These are phyloP conservation scores for Horisme vitalbata DNA, from an alignment of 2,888 invertebrate genomes.

Conservation along the genomic window DNA sequence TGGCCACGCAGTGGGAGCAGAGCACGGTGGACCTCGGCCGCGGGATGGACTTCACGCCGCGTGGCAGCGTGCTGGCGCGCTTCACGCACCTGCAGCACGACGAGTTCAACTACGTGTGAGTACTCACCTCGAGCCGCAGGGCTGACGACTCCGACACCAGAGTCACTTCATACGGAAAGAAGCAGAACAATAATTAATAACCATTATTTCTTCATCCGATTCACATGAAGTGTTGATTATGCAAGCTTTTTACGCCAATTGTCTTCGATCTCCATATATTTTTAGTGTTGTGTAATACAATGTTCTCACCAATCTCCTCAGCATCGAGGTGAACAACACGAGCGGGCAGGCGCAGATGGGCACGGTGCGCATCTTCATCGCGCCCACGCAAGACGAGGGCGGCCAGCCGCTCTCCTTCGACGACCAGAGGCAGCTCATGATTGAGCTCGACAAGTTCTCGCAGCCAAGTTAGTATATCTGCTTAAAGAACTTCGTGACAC, in stretches of 20 bases:
- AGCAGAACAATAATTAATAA: too few relatives aligned
- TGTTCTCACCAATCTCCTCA: conserved; percentile 25
- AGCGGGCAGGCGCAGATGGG: conserved; percentile 75
- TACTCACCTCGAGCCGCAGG: conserved; percentile 25
- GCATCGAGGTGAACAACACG: conserved; percentile 83
- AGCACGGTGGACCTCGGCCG: conserved; percentile 89
- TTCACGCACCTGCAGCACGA: conserved; percentile 88
- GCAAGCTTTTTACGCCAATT: too few relatives aligned
- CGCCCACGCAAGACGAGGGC: conserved; percentile 83
- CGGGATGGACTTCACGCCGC: conserved; percentile 91
- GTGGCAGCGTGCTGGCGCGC: conserved; percentile 87
- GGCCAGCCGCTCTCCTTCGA: conserved; percentile 29
- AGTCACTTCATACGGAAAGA: too few relatives aligned
- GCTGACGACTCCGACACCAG: too few relatives aligned
- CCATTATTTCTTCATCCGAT: too few relatives aligned
- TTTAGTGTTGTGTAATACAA: too few relatives aligned
- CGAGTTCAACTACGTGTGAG: conserved; percentile 84
- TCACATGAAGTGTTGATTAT: too few relatives aligned
- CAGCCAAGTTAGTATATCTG: conserved; percentile 66
- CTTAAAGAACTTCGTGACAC: too few relatives aligned
- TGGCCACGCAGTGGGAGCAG: conserved; percentile 91
- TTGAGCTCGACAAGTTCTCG: conserved; percentile 89
- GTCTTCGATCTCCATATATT: too few relatives aligned
- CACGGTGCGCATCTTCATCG: conserved; percentile 87
- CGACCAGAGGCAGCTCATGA: conserved; percentile 85